Base-by-base conservation (phyloP, 2,113 vertebrate species). In the Colaptes auratus region DNA sequence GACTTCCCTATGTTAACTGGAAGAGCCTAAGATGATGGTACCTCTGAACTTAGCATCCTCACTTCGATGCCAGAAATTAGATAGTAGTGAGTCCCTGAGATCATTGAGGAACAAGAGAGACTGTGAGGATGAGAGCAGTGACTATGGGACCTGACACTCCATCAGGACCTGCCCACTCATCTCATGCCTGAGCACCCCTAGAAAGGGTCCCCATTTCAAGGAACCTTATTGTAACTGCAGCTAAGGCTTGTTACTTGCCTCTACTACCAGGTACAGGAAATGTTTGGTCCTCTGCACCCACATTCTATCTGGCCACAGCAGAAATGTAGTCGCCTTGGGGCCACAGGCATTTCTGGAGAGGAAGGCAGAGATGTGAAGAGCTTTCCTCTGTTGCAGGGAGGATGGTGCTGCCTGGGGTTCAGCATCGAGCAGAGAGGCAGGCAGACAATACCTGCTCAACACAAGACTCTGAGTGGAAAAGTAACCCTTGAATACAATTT, bases 261-360 rank as follows among this genome's bases (percentile, higher is more conserved):
- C 0, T 0, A 4, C 15, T 13, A 28, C 30, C 31, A 53, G 42
- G 21, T 52, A 9, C 0, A 0, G 25, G 17, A 15, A n/a, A 15
- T 6, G 12, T 69, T 48, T 19, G 8, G 7, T 55, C 19, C 18
- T 9, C 25, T 19, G 25, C 5, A 15, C n/a, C 10, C 64, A 56
- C 18, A 15, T 35, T 33, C n/a, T 24, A 17, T 11, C 59, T 36
- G 30, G 12, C 7, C 67, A 30, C 9, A 52, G 70, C 12, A 75
- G 44, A 65, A 42, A 35, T 23, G 13, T 50, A 35, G 10, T 11
- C 19, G 46, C 10, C 5, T 42, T 33, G 53, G 36, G 20, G n/a
- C 13, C 44, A n/a, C 30, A 53, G 55, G 13, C 15, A 6, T 2
- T 82, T 31, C 31, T 64, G 53, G 24, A 36, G 17, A 74, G 31